A percentile compares a stretch with the other conserved stretches of the same genome.
phyloP scores from a whole-genome alignment of 1,140 invertebrate species.

The Parapsyche elsis region DNA sequence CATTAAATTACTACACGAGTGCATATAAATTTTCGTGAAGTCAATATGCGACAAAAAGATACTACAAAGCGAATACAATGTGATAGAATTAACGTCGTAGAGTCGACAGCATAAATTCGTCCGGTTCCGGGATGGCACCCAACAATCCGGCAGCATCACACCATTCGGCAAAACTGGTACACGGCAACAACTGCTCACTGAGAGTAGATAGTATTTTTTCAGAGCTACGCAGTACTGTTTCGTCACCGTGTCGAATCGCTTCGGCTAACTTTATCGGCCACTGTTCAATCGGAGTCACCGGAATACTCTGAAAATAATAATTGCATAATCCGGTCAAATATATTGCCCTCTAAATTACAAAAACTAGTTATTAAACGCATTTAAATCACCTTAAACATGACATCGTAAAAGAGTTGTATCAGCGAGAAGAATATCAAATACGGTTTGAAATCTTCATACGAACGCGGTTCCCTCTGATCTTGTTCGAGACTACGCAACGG shows the following conservation, averaged over 20 bases:
- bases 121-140: constrained; percentile 60
- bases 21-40: not conserved
- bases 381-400: constrained; percentile 65
- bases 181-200: constrained; percentile 90
- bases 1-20: not conserved
- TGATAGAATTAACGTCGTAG: constrained; percentile 5
- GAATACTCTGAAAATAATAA: constrained; percentile 75
- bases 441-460: constrained; percentile 85
- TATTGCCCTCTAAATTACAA: constrained; percentile 28
- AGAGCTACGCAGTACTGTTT: constrained; percentile 86
- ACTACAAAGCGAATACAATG: constrained; percentile 2
- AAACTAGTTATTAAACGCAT: constrained; percentile 36
- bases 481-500: constrained; percentile 60
- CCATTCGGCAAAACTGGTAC: constrained; percentile 89
- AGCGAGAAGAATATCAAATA: constrained; percentile 82
- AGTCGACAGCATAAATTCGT: constrained; percentile 49
- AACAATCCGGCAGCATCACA: constrained; percentile 83
- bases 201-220: constrained; percentile 84
- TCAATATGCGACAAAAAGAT: too few relatives aligned
- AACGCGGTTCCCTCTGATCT: constrained; percentile 60
- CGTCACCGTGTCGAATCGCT: constrained; percentile 94
- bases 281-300: constrained; percentile 78
- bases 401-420: constrained; percentile 62
- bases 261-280: constrained; percentile 92
- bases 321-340: constrained; percentile 30